phyloP scores from a whole-genome alignment of 2,797 vertebrate species.

The Spizella passerina region DNA sequence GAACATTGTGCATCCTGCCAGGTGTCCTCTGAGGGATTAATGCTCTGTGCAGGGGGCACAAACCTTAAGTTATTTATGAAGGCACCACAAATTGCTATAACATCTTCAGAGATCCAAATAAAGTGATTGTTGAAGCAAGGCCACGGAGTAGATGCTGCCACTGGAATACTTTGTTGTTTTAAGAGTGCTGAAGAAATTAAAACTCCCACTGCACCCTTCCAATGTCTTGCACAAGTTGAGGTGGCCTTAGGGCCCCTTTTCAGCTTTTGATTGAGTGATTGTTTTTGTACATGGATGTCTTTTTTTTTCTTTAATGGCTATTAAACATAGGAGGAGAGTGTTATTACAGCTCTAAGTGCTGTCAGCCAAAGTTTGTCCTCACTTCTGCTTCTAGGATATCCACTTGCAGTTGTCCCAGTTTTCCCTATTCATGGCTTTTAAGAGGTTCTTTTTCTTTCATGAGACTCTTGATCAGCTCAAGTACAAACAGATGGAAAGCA shows the following conservation, averaged over 20 bases:
- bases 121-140: neutral
- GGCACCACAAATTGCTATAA: neutral
- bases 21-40: neutral
- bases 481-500: constrained; percentile 52
- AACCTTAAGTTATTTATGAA: neutral
- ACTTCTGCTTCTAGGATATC: constrained; percentile 5
- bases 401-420: neutral
- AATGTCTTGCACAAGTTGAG: neutral
- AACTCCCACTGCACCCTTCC: neutral
- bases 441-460: neutral
- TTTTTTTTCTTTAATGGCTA: neutral
- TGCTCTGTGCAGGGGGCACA: neutral
- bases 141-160: neutral
- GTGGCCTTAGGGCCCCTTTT: neutral
- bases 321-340: neutral
- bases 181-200: neutral
- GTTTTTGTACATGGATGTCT: neutral
- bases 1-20: neutral
- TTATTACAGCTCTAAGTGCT: constrained; percentile 9
- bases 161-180: neutral
- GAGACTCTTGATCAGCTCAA: constrained; percentile 32
- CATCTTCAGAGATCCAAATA: neutral
- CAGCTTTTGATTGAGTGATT: neutral
- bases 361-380: constrained; percentile 31
- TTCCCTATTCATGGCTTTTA: neutral